Evolutionary conservation across 2,797 vertebrate species (phyloP).

Genomic region (Malurus leucopterus): DNA sequence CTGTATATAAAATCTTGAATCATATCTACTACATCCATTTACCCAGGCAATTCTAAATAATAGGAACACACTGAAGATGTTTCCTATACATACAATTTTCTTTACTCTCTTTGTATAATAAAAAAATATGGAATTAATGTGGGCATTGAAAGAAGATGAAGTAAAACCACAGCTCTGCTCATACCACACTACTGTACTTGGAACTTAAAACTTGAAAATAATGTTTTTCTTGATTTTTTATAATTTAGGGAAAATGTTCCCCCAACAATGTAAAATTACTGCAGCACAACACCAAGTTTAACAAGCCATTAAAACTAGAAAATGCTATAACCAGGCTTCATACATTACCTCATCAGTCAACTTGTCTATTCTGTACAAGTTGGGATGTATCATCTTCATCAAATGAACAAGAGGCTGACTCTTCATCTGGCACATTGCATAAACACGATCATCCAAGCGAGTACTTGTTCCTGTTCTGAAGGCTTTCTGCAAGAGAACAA

Average conservation of each 20-base stretch:
- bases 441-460: constrained; percentile 91
- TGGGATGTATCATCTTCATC: constrained; percentile 91
- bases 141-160: background rate
- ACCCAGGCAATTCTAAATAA: background rate
- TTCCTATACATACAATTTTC: background rate
- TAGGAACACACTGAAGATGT: background rate
- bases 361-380: constrained; percentile 91
- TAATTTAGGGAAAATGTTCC: background rate
- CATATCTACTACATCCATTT: background rate
- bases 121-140: background rate
- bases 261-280: background rate
- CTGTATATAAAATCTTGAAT: background rate
- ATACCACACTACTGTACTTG: background rate
- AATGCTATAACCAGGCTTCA: background rate
- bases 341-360: constrained; percentile 86
- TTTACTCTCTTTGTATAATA: background rate
- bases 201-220: background rate
- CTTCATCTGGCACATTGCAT: constrained; percentile 97
- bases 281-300: background rate
- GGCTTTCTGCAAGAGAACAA: constrained; percentile 82
- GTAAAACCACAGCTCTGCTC: background rate
- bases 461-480: constrained; percentile 90
- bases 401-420: constrained; percentile 89
- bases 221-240: background rate
- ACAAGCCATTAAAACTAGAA: background rate